Evolutionary conservation across 2,797 vertebrate species (phyloP), one percentile per base, ranked within the genome.

Genomic region (Pangasius mekongensis): DNA sequence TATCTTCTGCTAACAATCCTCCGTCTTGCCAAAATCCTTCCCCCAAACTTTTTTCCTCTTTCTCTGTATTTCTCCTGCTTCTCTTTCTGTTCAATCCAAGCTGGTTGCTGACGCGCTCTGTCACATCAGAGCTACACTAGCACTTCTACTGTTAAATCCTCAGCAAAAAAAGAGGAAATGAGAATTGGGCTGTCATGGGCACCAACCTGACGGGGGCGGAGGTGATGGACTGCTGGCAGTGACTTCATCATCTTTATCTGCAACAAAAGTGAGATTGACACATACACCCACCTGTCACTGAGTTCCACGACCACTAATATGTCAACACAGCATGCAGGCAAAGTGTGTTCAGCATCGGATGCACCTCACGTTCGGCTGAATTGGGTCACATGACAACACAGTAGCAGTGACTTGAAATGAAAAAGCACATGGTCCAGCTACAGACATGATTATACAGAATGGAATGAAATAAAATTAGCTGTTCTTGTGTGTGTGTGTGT

Each of bases 181-280:
- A 60, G 33, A 90, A 87, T 54, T 14, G 87, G 91, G 81, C 86
- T 60, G 78, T 92, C 84, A 89, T 89, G 87, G 87, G 89, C 95
- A 97, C 96, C 94, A 95, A 97, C 96, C 96, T 97, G 94, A 54
- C 89, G 91, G 93, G 88, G 94, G 91, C 90, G 94, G 93, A 91
- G 96, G 94, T 90, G 94, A 93, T 86, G 92, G 89, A 89, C 92
- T 93, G 92, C 91, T 93, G 89, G 91, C 88, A 90, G 94, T 90
- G 90, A 93, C 92, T 91, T 91, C 94, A 93, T 91, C 94, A 90
- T 93, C 95, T 91, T 96, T 95, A 95, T 95, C 96, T 96, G 95
- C 84, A 96, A 97, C 95, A 95, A 95, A 96, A 93, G 89, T 91
- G 91, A 94, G 92, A 95, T 94, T 94, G 94, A 96, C 93, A 96